These are phyloP conservation scores for Palythoa heliodiscus DNA, from an alignment of 92 coral and sea anemone species.

Conservation along the genomic window DNA sequence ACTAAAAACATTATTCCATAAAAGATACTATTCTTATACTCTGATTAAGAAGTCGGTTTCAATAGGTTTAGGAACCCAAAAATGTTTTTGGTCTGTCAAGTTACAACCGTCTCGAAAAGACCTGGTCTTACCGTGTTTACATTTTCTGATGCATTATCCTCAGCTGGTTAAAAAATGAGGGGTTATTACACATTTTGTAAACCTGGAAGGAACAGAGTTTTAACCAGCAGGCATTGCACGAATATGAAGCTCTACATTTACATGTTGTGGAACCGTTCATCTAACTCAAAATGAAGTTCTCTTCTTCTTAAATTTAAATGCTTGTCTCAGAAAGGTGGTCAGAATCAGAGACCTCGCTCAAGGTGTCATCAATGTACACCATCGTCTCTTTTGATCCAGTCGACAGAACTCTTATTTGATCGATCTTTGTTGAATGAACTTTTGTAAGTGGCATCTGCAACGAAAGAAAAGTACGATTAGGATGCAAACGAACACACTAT, in stretches of 20 bases:
- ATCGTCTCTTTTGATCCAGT: conserved; percentile 27
- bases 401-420: conserved; percentile 26
- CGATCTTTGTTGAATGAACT: conserved; percentile 26
- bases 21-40: too few species aligned
- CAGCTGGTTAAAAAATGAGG: background rate
- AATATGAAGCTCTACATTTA: background rate
- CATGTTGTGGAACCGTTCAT: background rate
- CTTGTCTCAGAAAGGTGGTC: conserved; percentile 36
- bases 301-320: background rate
- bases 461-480: too few species aligned
- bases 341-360: conserved; percentile 30
- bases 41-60: too few species aligned
- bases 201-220: background rate
- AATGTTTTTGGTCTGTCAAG: too few species aligned
- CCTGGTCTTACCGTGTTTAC: background rate
- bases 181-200: background rate
- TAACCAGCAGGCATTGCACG: background rate
- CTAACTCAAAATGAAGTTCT: background rate
- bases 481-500: too few species aligned
- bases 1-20: background rate
- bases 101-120: background rate
- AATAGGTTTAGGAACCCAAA: too few species aligned
- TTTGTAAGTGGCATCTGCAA: background rate
- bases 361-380: conserved; percentile 39
- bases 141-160: background rate